Evolutionary conservation across 2,888 invertebrate species (phyloP).

Genomic region (Copidosoma aretas): DNA sequence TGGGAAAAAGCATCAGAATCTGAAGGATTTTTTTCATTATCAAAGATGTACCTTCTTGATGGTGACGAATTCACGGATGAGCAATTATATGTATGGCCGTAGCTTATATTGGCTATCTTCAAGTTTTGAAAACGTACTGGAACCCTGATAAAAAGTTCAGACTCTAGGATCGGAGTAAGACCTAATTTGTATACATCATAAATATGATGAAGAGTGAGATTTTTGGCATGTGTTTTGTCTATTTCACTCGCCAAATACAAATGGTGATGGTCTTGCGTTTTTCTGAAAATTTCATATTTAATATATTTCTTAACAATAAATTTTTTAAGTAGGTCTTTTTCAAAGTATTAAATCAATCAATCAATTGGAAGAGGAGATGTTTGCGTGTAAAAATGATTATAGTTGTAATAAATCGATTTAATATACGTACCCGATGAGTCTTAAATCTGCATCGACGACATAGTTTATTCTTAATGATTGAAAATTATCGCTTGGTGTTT

Average conservation of each 20-base stretch:
- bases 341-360: too few species aligned
- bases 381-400: too few species aligned
- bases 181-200: constrained; percentile 59
- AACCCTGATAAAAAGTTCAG: constrained; percentile 54
- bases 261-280: constrained; percentile 47
- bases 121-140: constrained; percentile 49
- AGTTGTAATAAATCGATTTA: too few species aligned
- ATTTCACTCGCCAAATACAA: constrained; percentile 52
- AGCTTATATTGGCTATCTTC: constrained; percentile 45
- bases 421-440: too few species aligned
- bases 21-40: neutral
- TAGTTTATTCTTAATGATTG: too few species aligned
- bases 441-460: too few species aligned
- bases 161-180: constrained; percentile 58
- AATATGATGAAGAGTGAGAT: constrained; percentile 53
- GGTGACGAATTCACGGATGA: neutral
- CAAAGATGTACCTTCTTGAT: neutral
- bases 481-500: too few species aligned
- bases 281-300: constrained; percentile 11
- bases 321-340: too few species aligned
- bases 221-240: constrained; percentile 45
- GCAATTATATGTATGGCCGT: constrained; percentile 23
- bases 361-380: too few species aligned
- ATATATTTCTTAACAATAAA: too few species aligned
- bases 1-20: too few species aligned